Percentiles rank a stretch among this genome's conserved stretches.
These are phyloP conservation scores for Graphium colonna DNA, from an alignment of 2,888 invertebrate species.

Conservation along the genomic window DNA sequence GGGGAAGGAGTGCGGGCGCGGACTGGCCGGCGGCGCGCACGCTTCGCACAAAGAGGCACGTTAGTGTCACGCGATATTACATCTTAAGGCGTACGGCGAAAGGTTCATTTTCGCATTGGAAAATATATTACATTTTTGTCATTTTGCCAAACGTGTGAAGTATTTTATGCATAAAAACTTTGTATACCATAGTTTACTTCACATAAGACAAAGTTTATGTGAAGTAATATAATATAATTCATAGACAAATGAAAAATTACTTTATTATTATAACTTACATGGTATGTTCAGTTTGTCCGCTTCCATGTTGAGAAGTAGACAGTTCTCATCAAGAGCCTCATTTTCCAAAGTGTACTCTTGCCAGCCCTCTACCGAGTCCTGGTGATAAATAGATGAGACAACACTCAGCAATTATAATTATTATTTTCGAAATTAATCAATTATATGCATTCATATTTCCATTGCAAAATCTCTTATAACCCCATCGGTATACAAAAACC, in stretches of 20 bases:
- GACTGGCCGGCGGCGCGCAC: conserved; percentile 39
- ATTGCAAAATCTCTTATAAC: too few relatives aligned
- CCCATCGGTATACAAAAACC: too few relatives aligned
- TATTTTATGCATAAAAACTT: too few relatives aligned
- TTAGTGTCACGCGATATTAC: not conserved
- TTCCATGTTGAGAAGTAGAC: conserved; percentile 68
- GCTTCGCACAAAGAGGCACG: conserved; percentile 39
- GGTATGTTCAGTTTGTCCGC: conserved; percentile 58
- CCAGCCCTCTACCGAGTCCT: conserved; percentile 74
- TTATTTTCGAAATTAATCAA: too few relatives aligned
- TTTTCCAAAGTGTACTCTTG: conserved; percentile 66
- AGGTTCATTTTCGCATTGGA: not conserved
- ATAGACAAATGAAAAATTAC: too few relatives aligned
- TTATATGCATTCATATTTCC: too few relatives aligned
- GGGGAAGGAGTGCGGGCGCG: conserved; percentile 66
- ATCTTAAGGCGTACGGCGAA: not conserved
- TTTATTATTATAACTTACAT: conserved; percentile 48
- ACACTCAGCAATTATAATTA: too few relatives aligned
- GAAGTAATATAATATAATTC: too few relatives aligned
- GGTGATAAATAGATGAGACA: too few relatives aligned
- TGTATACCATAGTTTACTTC: too few relatives aligned
- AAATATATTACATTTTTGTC: not conserved
- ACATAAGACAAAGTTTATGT: too few relatives aligned
- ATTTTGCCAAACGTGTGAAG: too few relatives aligned
- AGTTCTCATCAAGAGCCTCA: conserved; percentile 69